Conservation (phyloP, 1,140 invertebrate species). For the Magallana ariakensis region DNA sequence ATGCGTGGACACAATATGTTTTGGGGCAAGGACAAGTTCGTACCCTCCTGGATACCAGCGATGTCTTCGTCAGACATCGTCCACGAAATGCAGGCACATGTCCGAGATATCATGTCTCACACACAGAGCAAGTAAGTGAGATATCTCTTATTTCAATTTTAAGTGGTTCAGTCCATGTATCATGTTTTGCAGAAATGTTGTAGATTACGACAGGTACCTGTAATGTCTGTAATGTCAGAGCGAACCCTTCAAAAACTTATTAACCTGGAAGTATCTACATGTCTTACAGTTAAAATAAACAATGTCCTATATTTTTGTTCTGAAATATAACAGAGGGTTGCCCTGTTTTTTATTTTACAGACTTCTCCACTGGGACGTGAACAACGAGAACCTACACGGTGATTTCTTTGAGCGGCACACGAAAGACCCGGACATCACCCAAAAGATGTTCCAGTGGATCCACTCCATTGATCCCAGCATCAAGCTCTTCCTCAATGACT, state of each 20-base stretch:
- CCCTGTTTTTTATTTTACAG: not conserved
- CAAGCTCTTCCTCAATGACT: constrained; percentile 73
- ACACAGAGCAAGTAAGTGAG: constrained; percentile 49
- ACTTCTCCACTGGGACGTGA: constrained; percentile 71
- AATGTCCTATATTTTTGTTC: no score
- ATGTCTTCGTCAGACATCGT: constrained; percentile 39
- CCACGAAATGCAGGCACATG: constrained; percentile 43
- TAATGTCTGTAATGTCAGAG: no score
- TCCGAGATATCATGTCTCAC: constrained; percentile 52
- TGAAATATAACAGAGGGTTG: no score
- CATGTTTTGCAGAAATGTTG: no score
- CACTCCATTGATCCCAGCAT: constrained; percentile 60
- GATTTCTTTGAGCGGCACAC: constrained; percentile 61
- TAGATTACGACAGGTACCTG: no score
- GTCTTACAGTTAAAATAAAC: no score
- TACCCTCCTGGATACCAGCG: constrained; percentile 48
- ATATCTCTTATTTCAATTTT: no score
- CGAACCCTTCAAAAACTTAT: no score
- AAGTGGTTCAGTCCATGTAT: no score
- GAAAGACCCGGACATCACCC: constrained; percentile 59
- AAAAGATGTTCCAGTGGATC: constrained; percentile 67
- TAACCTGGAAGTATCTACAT: no score
- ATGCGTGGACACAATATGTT: constrained; percentile 59
- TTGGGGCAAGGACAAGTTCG: constrained; percentile 47
- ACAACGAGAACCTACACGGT: constrained; percentile 70